A percentile compares a stretch with the other conserved stretches of the same genome.
Evolutionary conservation across 2,888 invertebrate species (phyloP).

Genomic region (Rutpela maculata): DNA sequence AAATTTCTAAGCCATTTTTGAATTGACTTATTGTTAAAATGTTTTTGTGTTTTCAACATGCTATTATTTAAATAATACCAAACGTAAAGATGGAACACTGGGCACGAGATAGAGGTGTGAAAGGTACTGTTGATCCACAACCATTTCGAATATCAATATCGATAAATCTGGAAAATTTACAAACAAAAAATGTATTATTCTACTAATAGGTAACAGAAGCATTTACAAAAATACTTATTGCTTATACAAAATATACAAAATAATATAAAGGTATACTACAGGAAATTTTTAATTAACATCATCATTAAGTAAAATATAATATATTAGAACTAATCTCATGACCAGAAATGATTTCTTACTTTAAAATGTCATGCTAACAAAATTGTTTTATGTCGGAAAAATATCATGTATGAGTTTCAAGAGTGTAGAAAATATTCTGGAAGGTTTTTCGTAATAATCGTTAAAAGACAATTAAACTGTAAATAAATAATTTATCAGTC

Average conservation of each 20-base stretch:
- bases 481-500: too few relatives aligned
- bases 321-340: conserved; percentile 28
- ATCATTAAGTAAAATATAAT: conserved; percentile 18
- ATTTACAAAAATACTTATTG: conserved; percentile 42
- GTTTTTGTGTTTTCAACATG: not conserved
- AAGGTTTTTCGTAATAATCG: too few relatives aligned
- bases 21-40: too few relatives aligned
- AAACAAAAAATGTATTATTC: conserved; percentile 22
- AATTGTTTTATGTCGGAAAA: not conserved
- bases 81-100: not conserved
- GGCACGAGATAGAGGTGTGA: not conserved
- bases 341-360: conserved; percentile 21
- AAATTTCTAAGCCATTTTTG: too few relatives aligned
- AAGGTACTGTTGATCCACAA: not conserved
- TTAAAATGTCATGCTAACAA: conserved; percentile 8
- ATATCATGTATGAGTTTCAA: not conserved
- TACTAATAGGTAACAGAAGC: conserved; percentile 36
- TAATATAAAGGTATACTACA: conserved; percentile 23
- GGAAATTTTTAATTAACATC: not conserved
- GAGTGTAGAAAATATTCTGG: conserved; percentile 4
- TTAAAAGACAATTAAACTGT: too few relatives aligned
- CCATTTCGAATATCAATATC: not conserved
- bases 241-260: conserved; percentile 41
- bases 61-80: not conserved
- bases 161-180: conserved; percentile 24